These are phyloP conservation scores for Rhodeus uyekii DNA, from an alignment of 2,797 vertebrate genomes.

Conservation along the genomic window DNA sequence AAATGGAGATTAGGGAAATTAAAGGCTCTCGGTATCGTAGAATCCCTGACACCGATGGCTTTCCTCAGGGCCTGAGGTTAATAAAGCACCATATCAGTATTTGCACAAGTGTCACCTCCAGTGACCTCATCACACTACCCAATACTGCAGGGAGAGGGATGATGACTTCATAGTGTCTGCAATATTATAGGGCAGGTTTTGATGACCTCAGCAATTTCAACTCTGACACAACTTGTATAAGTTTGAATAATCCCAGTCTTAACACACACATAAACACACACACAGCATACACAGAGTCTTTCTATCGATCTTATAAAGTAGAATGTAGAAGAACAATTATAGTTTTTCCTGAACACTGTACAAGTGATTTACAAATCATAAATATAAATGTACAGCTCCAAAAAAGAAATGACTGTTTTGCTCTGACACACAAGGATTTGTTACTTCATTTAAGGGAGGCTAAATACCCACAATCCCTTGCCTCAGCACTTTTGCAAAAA, in stretches of 20 bases:
- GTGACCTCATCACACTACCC: conserved; percentile 52
- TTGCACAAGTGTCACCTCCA: conserved; percentile 35
- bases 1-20: conserved; percentile 63
- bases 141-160: conserved; percentile 20
- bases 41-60: conserved; percentile 37
- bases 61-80: conserved; percentile 52
- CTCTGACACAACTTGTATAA: conserved; percentile 23
- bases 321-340: not conserved
- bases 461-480: conserved; percentile 27
- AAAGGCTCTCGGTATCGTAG: conserved; percentile 28
- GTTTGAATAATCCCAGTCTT: conserved; percentile 41
- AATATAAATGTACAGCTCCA: not conserved
- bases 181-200: conserved; percentile 39
- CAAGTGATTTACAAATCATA: not conserved
- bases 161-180: conserved; percentile 48
- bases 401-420: conserved; percentile 1
- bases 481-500: conserved; percentile 32
- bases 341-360: not conserved
- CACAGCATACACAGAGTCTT: not conserved
- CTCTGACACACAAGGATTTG: conserved; percentile 7
- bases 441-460: conserved; percentile 12
- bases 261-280: conserved; percentile 8
- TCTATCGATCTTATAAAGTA: not conserved
- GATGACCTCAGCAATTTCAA: conserved; percentile 51
- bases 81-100: conserved; percentile 50